Conservation (phyloP, 2,113 vertebrate species). For the Hydrochoerus hydrochaeris region DNA sequence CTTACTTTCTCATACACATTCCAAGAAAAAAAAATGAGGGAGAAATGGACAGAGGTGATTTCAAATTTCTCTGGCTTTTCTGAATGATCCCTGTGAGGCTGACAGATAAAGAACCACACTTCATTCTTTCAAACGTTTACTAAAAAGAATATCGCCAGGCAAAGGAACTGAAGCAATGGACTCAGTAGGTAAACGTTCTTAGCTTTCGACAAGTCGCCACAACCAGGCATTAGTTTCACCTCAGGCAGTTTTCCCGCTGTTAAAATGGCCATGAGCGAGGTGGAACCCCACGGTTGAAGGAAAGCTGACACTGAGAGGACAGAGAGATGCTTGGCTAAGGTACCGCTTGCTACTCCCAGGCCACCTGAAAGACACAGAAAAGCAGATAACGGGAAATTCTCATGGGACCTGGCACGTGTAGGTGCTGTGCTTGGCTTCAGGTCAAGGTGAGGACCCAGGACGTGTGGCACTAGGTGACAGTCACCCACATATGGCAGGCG, state of each 20-base stretch:
- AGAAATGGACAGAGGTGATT: not conserved
- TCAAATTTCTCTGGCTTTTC: not conserved
- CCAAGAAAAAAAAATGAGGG: not conserved
- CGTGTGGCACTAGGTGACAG: fast-evolving
- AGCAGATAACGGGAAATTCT: not conserved
- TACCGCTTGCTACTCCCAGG: not conserved
- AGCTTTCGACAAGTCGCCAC: not conserved
- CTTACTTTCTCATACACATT: not conserved
- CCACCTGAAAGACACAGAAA: conserved; percentile 41
- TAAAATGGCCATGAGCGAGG: not conserved
- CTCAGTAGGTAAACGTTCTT: not conserved
- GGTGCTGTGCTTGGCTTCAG: not conserved
- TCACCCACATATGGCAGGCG: not conserved
- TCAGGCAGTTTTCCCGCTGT: not conserved
- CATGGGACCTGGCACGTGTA: not conserved
- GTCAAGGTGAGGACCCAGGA: not conserved
- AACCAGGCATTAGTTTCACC: not conserved
- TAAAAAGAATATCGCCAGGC: conserved; percentile 36
- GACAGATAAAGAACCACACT: not conserved
- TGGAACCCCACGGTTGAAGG: not conserved
- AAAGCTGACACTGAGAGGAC: not conserved
- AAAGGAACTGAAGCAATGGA: not conserved
- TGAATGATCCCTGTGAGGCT: not conserved
- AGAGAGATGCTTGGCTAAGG: not conserved
- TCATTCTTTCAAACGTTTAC: conserved; percentile 46